Percentiles rank a stretch among this genome's conserved stretches.
Conservation (phyloP, 2,797 vertebrate genomes). For the Rhincodon typus region DNA sequence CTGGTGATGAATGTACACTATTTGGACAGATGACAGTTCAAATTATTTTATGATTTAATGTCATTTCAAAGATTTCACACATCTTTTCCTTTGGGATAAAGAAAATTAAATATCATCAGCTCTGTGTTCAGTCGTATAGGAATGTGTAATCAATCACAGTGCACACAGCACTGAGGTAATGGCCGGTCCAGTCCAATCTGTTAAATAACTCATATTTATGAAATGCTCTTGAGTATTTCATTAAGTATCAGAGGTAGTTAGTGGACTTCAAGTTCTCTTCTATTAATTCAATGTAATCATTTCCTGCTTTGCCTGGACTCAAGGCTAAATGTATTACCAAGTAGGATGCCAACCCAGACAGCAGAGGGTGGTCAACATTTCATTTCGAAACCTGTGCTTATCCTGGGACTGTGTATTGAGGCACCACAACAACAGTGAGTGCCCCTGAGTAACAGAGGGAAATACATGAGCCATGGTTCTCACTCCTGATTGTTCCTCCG, state of each 20-base stretch:
- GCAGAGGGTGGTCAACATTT: background rate
- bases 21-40: conserved; percentile 27
- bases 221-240: conserved; percentile 10
- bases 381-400: background rate
- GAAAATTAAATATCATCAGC: conserved; percentile 35
- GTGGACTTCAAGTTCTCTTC: background rate
- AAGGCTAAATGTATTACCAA: background rate
- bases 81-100: conserved; percentile 33
- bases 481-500: background rate
- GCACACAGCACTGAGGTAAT: background rate
- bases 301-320: background rate
- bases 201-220: conserved; percentile 17
- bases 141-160: conserved; percentile 29
- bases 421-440: background rate
- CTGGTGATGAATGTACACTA: conserved; percentile 6
- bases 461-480: background rate
- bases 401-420: background rate
- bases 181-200: background rate
- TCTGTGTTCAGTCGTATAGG: conserved; percentile 17
- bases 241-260: background rate
- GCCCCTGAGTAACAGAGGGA: background rate
- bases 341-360: background rate
- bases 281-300: background rate
- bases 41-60: conserved; percentile 31
- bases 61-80: conserved; percentile 26